Percentiles rank a stretch among this genome's conserved stretches.
phyloP scores from a whole-genome alignment of 2,797 vertebrate genomes.

The Perdix hodgsoniae region DNA sequence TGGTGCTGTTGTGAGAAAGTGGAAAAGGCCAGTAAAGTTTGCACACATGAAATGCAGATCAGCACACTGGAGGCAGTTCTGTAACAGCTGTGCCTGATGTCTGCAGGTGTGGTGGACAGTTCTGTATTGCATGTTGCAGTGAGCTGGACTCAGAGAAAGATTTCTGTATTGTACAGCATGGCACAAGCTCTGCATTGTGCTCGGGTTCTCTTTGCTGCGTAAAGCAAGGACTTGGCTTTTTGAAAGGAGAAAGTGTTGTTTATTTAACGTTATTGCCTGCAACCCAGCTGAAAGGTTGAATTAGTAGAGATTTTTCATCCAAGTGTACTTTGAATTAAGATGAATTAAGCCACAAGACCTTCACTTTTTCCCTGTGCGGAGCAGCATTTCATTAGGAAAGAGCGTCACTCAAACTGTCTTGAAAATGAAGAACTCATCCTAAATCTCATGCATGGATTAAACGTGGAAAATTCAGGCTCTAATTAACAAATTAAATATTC shows the following conservation, averaged over 20 bases:
- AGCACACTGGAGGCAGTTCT: not conserved
- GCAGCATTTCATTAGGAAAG: not conserved
- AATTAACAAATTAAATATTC: not conserved
- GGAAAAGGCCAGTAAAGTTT: not conserved
- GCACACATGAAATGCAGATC: not conserved
- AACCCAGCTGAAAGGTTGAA: not conserved
- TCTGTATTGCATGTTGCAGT: not conserved
- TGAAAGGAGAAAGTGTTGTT: not conserved
- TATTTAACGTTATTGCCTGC: not conserved
- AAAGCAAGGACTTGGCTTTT: not conserved
- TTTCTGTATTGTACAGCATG: accelerated
- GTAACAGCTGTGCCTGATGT: not conserved
- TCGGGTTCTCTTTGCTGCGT: not conserved
- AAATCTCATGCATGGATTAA: not conserved
- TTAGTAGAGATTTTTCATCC: not conserved
- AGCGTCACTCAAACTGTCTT: not conserved
- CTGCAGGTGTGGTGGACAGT: not conserved
- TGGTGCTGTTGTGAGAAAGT: slow-evolving; percentile 5
- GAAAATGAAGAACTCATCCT: not conserved
- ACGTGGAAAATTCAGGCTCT: not conserved
- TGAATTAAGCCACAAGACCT: not conserved
- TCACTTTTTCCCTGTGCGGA: not conserved
- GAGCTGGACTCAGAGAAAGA: not conserved
- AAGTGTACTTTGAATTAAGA: not conserved
- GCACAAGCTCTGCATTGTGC: not conserved